phyloP scores from a whole-genome alignment of 2,888 invertebrate species.

The Aromia moschata region DNA sequence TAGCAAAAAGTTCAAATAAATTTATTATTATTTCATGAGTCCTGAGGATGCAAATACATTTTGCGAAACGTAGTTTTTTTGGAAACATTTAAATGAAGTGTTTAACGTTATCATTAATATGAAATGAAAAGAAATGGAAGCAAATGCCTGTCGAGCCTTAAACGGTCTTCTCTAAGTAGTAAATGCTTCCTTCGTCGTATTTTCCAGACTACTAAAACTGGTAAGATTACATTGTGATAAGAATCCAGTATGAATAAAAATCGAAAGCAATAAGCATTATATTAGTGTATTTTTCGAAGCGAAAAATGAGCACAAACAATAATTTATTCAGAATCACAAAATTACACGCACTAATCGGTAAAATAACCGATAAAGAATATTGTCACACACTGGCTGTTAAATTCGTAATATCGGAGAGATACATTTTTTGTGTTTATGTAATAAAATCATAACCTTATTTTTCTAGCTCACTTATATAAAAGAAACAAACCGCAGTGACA shows the following conservation, averaged over 20 bases:
- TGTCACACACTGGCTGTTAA: neutral
- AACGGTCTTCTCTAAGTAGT: too few relatives aligned
- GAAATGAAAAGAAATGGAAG: too few relatives aligned
- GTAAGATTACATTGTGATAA: too few relatives aligned
- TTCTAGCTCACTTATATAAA: neutral
- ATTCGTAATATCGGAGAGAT: neutral
- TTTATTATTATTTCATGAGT: too few relatives aligned
- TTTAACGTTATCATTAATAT: too few relatives aligned
- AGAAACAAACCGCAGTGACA: neutral
- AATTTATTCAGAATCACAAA: neutral
- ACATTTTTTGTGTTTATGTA: neutral
- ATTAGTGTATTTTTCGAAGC: neutral
- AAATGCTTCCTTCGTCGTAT: too few relatives aligned
- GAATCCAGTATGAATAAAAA: neutral
- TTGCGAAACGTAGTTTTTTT: too few relatives aligned
- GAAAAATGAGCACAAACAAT: neutral
- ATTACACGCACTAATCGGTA: neutral
- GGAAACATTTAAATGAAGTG: too few relatives aligned
- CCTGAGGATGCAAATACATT: too few relatives aligned
- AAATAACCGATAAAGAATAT: neutral
- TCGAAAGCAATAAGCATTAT: neutral
- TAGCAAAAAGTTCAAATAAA: too few relatives aligned
- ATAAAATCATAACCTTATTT: neutral
- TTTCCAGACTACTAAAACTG: too few relatives aligned
- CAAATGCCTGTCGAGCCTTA: too few relatives aligned